These are phyloP conservation scores for Gymnarchus niloticus DNA, from an alignment of 2,113 vertebrate genomes.

Conservation along the genomic window DNA sequence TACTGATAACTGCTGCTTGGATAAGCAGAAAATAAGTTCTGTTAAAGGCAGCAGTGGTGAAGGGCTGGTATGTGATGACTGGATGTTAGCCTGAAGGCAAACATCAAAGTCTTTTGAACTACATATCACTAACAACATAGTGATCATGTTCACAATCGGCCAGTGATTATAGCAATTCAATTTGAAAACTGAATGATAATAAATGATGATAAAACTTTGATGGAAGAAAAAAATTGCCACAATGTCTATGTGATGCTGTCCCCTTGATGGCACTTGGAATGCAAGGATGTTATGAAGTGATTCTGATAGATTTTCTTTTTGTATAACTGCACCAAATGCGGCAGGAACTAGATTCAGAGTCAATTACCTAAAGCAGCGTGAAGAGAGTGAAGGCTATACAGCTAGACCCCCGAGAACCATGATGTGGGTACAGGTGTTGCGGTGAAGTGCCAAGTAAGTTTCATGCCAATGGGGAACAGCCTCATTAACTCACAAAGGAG, in stretches of 20 bases:
- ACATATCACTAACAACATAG: neutral
- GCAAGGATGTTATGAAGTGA: neutral
- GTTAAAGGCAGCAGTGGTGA: no score
- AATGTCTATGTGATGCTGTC: neutral
- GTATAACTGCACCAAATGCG: no score
- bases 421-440: constrained; percentile 8
- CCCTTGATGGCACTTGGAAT: neutral
- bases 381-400: neutral
- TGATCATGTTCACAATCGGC: neutral
- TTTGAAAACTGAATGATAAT: neutral
- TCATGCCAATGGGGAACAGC: constrained; percentile 2
- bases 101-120: neutral
- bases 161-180: neutral
- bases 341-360: neutral
- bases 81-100: no score
- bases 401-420: neutral
- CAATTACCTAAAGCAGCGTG: neutral
- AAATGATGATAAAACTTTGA: neutral
- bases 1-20: no score
- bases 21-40: no score
- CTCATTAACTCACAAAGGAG: constrained; percentile 23
- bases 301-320: neutral
- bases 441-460: constrained; percentile 19
- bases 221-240: neutral
- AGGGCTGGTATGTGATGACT: no score